Conservation (phyloP, 2,888 invertebrate species). For the Heliconius ismenius region DNA sequence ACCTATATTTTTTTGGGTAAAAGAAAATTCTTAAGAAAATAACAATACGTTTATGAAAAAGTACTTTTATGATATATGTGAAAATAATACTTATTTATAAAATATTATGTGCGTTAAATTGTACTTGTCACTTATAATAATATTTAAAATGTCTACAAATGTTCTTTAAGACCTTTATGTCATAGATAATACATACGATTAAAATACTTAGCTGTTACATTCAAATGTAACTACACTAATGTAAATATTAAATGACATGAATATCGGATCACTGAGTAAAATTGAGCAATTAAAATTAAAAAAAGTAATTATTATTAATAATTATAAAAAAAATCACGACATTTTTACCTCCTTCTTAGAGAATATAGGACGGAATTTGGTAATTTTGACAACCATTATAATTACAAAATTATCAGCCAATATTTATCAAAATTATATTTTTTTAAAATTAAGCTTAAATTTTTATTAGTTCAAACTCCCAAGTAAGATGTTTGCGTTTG, state of each 20-base stretch:
- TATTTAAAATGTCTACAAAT: conserved; percentile 9
- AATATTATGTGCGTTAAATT: conserved; percentile 38
- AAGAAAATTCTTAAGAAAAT: conserved; percentile 22
- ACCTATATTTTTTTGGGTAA: background rate
- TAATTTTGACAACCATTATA: conserved; percentile 32
- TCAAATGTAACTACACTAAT: conserved; percentile 4
- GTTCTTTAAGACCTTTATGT: background rate
- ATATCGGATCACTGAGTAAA: conserved; percentile 35
- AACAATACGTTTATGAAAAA: conserved; percentile 21
- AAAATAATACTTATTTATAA: conserved; percentile 35
- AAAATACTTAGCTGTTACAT: conserved; percentile 24
- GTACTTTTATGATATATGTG: conserved; percentile 15
- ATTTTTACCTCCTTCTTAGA: conserved; percentile 35
- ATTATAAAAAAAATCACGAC: background rate
- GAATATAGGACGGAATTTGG: conserved; percentile 35
- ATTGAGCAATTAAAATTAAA: conserved; percentile 31
- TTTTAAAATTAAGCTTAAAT: background rate
- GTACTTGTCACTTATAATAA: conserved; percentile 35
- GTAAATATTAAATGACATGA: conserved; percentile 5
- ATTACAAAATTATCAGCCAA: background rate
- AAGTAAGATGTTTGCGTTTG: background rate
- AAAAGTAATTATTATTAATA: background rate
- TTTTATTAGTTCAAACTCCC: background rate
- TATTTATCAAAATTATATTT: background rate
- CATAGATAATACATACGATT: conserved; percentile 23